Base-by-base conservation (phyloP, 2,888 invertebrate genomes). In the Tribolium freemani region DNA sequence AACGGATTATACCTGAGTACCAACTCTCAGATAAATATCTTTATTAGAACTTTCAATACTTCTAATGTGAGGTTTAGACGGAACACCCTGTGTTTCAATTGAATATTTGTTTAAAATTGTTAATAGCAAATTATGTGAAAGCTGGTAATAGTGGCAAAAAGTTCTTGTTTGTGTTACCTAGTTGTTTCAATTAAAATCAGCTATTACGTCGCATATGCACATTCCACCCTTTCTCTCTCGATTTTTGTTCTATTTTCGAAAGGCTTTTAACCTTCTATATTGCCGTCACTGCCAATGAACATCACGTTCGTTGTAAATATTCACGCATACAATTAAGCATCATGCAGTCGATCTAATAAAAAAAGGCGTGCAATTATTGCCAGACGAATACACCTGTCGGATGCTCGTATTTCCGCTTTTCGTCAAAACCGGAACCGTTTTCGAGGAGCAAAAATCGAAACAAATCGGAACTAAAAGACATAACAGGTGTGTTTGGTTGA, bases 351-450 rank as follows among this genome's bases (percentile, higher is more conserved):
- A 38, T 26, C 26, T 26, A 26, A 26, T 38, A 38, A 38, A 38
- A 38, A 38, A 38, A 16, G 6, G 54, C 50, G 68, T 72, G 68
- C 72, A 69, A 69, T 72, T 72, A 68, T 61, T 61, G 38, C 54
- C 58, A 63, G 38, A 71, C 58, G 54, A 26, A 51, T 60, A 58
- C 67, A 72, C 63, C 73, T 73, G 73, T 64, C 69, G 69, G 69
- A 73, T 66, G 48, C 54, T 10, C 53, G 58, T 48, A 73, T 66
- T 58, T 73, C 73, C 73, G 69, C 48, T 64, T 69, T 73, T 64
- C 60, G 69, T 50, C 38, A 66, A 45, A 44, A 51, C 69, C 72
- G 72, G 72, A 73, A 69, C 44, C 69, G 61, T 63, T 61, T 61
- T 64, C 64, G 21, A 64, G 69, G 60, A 58, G 61, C 3, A 11